Evolutionary conservation across 1,140 invertebrate genomes (phyloP).

Genomic region (Cyphomyrmex costatus): DNA sequence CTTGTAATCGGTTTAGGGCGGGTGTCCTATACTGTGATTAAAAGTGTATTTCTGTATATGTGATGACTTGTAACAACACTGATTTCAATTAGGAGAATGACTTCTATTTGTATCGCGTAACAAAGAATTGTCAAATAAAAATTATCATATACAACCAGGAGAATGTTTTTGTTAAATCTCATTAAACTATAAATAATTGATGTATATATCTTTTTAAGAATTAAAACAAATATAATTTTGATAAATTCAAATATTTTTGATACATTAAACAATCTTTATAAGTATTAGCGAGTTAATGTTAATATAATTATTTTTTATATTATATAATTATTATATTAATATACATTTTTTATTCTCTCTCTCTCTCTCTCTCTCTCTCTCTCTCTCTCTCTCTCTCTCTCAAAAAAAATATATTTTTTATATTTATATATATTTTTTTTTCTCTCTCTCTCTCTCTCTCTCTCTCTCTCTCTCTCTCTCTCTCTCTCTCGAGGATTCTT

Average conservation of each 20-base stretch:
- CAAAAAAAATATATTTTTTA: neutral
- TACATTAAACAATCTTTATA: neutral
- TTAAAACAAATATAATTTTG: neutral
- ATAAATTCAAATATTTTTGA: neutral
- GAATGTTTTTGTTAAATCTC: neutral
- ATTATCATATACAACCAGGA: constrained; percentile 37
- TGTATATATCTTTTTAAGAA: neutral
- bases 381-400: neutral
- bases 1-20: constrained; percentile 56
- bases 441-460: neutral
- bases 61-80: constrained; percentile 58
- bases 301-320: neutral
- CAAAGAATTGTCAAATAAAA: constrained; percentile 71
- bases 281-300: too few relatives aligned
- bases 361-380: neutral
- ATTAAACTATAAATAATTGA: neutral
- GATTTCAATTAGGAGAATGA: constrained; percentile 44
- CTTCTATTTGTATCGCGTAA: constrained; percentile 68
- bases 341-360: neutral
- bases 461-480: too few relatives aligned
- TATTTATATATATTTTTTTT: neutral
- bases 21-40: constrained; percentile 55
- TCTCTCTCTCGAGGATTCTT: neutral
- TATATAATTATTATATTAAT: neutral
- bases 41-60: constrained; percentile 46